Evolutionary conservation across 2,113 vertebrate species (phyloP).

Genomic region (Sakesphorus luctuosus): DNA sequence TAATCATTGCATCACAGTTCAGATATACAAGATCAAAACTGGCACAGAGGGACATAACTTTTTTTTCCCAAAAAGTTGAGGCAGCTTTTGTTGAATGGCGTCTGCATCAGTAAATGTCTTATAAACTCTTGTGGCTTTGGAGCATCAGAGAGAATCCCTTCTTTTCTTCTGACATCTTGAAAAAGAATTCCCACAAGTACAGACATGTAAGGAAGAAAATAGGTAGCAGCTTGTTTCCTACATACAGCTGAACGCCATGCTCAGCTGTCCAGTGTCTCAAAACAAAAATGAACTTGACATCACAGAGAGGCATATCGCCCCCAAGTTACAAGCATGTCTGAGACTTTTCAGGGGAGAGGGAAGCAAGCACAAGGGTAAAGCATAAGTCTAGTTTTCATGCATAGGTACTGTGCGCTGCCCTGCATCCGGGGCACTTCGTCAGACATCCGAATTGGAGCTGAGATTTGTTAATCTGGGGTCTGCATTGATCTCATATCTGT

Average conservation of each 20-base stretch:
- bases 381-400: slow-evolving; percentile 84
- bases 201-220: background rate
- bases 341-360: slow-evolving; percentile 24
- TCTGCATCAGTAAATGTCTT: slow-evolving; percentile 34
- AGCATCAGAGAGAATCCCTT: slow-evolving; percentile 29
- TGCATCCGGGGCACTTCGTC: background rate
- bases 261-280: slow-evolving; percentile 67
- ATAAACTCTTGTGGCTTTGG: slow-evolving; percentile 46
- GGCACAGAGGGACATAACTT: slow-evolving; percentile 29
- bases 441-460: slow-evolving; percentile 94
- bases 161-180: slow-evolving; percentile 33
- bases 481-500: slow-evolving; percentile 95
- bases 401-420: slow-evolving; percentile 62
- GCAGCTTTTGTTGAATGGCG: slow-evolving; percentile 76
- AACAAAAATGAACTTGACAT: slow-evolving; percentile 58
- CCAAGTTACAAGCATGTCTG: slow-evolving; percentile 28
- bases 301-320: slow-evolving; percentile 55
- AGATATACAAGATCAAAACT: slow-evolving; percentile 61
- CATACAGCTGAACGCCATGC: slow-evolving; percentile 72
- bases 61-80: slow-evolving; percentile 70
- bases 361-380: slow-evolving; percentile 66
- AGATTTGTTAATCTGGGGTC: slow-evolving; percentile 93
- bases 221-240: slow-evolving; percentile 44
- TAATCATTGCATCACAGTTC: slow-evolving; percentile 29
- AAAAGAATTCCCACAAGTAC: slow-evolving; percentile 30